Evolutionary conservation across 2,113 vertebrate species (phyloP), one percentile per base, ranked within the genome.

Genomic region (Passer domesticus): DNA sequence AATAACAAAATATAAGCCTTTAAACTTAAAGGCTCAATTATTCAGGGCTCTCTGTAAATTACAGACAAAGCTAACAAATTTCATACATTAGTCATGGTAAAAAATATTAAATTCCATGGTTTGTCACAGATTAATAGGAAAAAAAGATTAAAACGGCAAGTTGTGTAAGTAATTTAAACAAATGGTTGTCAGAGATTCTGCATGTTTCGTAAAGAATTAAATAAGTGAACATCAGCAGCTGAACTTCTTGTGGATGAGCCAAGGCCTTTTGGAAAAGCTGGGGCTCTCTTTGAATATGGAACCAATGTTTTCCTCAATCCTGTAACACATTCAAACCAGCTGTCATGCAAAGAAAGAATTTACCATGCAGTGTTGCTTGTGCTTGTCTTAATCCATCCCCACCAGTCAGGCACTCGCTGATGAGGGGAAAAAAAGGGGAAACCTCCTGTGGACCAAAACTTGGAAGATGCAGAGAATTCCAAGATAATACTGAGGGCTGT

Each of bases 1-100:
- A 95, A 95, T 84, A 96, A 95, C 77, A 95, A 88, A 97, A 93
- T 89, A 49, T 62, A 96, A 95, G 87, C 78, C 92, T 97, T 96
- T 94, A 87, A 97, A 92, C 89, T 86, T 93, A 90, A 96, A 95
- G 63, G 83, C 87, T 96, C 80, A 83, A 82, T 95, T 97, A 88
- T 97, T 91, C 94, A 79, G 70, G 68, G 67, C 47, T 82, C 68
- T 92, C 84, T 94, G 94, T 92, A 97, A 96, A 95, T 97, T 96
- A 95, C 67, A 96, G 88, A 96, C 94, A 97, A 96, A 95, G 94
- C 93, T 95, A 97, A 91, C 70, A 96, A 96, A 97, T 96, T 96
- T 97, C 93, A 94, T 96, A 96, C 84, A 95, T 97, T 97, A 97
- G 96, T 96, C 94, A 97, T 85, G 95, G 96, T 96, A 69, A 96